These are phyloP conservation scores for Lophotriccus pileatus DNA, from an alignment of 2,797 vertebrate species.

Conservation along the genomic window DNA sequence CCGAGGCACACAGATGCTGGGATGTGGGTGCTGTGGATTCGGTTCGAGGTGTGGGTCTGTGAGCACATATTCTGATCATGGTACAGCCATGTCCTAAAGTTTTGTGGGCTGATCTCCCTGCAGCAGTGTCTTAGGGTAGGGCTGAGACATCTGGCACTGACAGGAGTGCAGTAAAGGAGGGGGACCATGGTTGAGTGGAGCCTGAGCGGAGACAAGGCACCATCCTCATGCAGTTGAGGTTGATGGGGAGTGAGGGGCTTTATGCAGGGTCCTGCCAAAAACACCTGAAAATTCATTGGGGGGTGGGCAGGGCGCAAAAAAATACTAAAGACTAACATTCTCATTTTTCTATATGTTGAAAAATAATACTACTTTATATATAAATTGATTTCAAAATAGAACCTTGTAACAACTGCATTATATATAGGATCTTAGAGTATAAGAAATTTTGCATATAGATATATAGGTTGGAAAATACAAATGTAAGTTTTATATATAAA, in stretches of 20 bases:
- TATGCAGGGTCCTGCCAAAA: background rate
- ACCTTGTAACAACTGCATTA: too few relatives aligned
- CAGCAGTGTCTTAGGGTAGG: background rate
- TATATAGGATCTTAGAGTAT: too few relatives aligned
- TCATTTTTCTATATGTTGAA: background rate
- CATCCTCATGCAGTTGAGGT: background rate
- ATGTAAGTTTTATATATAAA: too few relatives aligned
- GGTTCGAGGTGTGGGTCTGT: background rate
- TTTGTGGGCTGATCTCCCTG: background rate
- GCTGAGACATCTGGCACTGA: background rate
- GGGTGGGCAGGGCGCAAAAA: background rate
- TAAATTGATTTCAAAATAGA: too few relatives aligned
- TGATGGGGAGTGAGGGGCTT: background rate
- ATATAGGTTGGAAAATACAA: too few relatives aligned
- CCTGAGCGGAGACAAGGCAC: background rate
- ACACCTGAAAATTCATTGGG: background rate
- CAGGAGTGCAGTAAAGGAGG: background rate
- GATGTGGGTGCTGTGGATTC: background rate
- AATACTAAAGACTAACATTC: background rate
- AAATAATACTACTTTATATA: background rate
- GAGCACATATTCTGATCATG: background rate
- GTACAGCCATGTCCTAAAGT: background rate
- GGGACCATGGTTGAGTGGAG: background rate
- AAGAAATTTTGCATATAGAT: too few relatives aligned
- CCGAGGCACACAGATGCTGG: background rate